Conservation (phyloP, 1,140 invertebrate species). For the Papilio glaucus region DNA sequence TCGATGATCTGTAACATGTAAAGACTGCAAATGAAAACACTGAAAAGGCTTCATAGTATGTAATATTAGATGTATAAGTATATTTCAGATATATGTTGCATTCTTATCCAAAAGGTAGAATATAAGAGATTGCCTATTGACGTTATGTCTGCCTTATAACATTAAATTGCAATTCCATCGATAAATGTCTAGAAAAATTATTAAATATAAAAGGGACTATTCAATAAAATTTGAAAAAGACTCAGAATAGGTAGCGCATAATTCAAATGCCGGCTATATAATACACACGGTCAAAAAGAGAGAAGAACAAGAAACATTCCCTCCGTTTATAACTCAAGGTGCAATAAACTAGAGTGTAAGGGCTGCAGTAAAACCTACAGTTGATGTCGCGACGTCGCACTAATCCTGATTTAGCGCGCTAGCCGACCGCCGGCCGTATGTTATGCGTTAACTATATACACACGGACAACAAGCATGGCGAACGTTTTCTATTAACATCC, state of each 20-base stretch:
- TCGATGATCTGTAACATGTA: too few species aligned
- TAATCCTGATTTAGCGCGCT: constrained; percentile 78
- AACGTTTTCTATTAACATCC: constrained; percentile 20
- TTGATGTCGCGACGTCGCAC: constrained; percentile 68
- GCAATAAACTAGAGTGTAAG: constrained; percentile 68
- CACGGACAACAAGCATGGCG: constrained; percentile 39
- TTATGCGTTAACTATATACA: constrained; percentile 63
- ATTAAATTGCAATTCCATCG: background rate
- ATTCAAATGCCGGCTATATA: constrained; percentile 5
- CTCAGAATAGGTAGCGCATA: background rate
- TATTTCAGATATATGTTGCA: too few species aligned
- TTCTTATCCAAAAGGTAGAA: background rate
- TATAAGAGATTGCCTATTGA: background rate
- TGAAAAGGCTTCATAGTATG: too few species aligned
- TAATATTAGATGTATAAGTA: too few species aligned
- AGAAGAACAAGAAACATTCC: constrained; percentile 26
- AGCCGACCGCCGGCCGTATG: constrained; percentile 59
- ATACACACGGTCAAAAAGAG: constrained; percentile 35
- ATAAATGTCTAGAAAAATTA: background rate
- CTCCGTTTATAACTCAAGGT: constrained; percentile 45
- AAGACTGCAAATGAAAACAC: too few species aligned
- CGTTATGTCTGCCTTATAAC: background rate
- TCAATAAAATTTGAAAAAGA: background rate
- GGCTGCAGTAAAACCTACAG: constrained; percentile 67
- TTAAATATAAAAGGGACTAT: background rate